phyloP scores from a whole-genome alignment of 2,113 vertebrate species.

The Sporophila hypoxantha region DNA sequence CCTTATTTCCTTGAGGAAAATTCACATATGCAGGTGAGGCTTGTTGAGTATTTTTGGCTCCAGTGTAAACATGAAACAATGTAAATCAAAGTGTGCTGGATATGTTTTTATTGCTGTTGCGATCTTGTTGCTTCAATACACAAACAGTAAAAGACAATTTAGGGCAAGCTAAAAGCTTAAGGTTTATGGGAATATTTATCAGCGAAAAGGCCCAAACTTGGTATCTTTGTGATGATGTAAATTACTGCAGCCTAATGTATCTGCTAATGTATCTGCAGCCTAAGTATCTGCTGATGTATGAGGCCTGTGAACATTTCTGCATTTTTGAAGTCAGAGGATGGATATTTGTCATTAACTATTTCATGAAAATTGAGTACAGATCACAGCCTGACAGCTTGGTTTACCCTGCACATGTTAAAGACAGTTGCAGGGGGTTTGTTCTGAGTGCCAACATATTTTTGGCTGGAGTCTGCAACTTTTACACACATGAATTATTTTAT shows the following conservation, averaged over 20 bases:
- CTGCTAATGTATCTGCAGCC: not conserved
- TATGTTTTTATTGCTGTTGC: not conserved
- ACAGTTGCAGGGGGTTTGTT: not conserved
- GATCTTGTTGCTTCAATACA: not conserved
- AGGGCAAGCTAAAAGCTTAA: not conserved
- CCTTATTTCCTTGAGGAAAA: not conserved
- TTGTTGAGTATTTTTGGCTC: not conserved
- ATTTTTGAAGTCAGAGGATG: not conserved
- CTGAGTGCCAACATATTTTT: not conserved
- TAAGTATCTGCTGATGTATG: not conserved
- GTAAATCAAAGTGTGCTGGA: not conserved
- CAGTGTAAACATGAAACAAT: not conserved
- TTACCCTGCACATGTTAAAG: not conserved
- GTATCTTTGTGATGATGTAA: not conserved
- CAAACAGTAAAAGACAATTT: not conserved
- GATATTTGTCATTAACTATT: not conserved
- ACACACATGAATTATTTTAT: not conserved
- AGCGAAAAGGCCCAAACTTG: not conserved
- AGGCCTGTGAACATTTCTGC: not conserved
- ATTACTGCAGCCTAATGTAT: not conserved
- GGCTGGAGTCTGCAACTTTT: not conserved
- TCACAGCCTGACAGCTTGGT: not conserved
- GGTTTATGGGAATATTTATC: not conserved
- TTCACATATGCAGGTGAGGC: not conserved
- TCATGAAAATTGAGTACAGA: not conserved